A percentile compares a stretch with the other conserved stretches of the same genome.
phyloP scores from a whole-genome alignment of 2,888 invertebrate species.

The Drosophila planitibia region DNA sequence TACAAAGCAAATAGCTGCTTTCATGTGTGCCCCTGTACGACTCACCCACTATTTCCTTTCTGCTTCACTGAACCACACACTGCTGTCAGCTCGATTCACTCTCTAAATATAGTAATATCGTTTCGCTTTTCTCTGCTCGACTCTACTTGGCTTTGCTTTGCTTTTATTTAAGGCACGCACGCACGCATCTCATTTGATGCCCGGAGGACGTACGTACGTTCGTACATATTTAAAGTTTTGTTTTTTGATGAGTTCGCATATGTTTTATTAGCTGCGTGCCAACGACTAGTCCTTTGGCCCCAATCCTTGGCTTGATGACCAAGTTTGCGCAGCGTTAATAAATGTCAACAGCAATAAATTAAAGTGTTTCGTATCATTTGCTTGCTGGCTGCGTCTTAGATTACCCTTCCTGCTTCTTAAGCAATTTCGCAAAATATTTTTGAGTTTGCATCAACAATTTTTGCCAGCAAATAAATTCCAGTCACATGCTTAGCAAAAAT shows the following conservation, averaged over 20 bases:
- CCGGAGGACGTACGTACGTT: slow-evolving; percentile 63
- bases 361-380: slow-evolving; percentile 53
- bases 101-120: slow-evolving; percentile 19
- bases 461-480: slow-evolving; percentile 57
- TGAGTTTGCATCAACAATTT: slow-evolving; percentile 36
- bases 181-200: slow-evolving; percentile 58
- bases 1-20: slow-evolving; percentile 25
- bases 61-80: slow-evolving; percentile 55
- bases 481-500: slow-evolving; percentile 66
- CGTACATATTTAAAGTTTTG: slow-evolving; percentile 74
- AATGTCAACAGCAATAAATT: slow-evolving; percentile 61
- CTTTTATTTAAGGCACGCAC: slow-evolving; percentile 51
- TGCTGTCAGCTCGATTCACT: slow-evolving; percentile 50
- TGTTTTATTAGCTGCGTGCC: slow-evolving; percentile 72
- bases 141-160: background rate
- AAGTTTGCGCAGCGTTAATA: slow-evolving; percentile 42
- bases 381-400: slow-evolving; percentile 29
- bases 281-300: slow-evolving; percentile 49
- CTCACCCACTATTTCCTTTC: slow-evolving; percentile 29
- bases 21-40: slow-evolving; percentile 8
- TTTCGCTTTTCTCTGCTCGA: background rate
- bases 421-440: slow-evolving; percentile 50
- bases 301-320: slow-evolving; percentile 24
- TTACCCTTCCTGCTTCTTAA: slow-evolving; percentile 15
- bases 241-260: slow-evolving; percentile 77